Evolutionary conservation across 2,113 vertebrate genomes (phyloP).

Genomic region (Festucalex cinctus): DNA sequence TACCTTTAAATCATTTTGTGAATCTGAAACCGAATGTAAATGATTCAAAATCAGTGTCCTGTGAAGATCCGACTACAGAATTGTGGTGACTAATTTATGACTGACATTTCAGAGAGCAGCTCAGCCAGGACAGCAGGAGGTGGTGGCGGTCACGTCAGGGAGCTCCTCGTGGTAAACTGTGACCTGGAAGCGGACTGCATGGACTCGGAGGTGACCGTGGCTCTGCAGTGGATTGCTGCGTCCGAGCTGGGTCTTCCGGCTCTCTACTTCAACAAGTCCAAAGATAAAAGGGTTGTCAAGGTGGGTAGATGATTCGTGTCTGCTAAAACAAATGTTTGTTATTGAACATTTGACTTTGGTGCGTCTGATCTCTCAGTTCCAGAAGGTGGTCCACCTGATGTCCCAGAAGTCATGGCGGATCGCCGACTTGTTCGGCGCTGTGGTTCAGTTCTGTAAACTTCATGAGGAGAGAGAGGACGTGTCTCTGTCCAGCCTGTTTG

Average conservation of each 20-base stretch:
- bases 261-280: constrained; percentile 89
- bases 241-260: constrained; percentile 88
- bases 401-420: constrained; percentile 88
- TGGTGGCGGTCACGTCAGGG: constrained; percentile 65
- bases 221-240: constrained; percentile 94
- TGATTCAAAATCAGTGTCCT: background rate
- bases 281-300: constrained; percentile 84
- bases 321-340: background rate
- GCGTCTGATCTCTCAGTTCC: constrained; percentile 74
- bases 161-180: constrained; percentile 87
- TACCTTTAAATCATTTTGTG: no score
- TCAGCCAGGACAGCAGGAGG: constrained; percentile 65
- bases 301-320: constrained; percentile 54
- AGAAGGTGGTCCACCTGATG: constrained; percentile 86
- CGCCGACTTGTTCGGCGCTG: constrained; percentile 86
- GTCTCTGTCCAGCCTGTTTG: constrained; percentile 81
- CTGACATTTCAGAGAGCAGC: constrained; percentile 70
- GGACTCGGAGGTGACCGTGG: constrained; percentile 81
- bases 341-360: background rate
- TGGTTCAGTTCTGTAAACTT: constrained; percentile 87
- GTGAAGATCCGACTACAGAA: background rate
- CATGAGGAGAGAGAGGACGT: constrained; percentile 63
- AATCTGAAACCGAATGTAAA: background rate
- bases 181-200: constrained; percentile 83
- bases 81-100: constrained; percentile 1